A percentile compares a stretch with the other conserved stretches of the same genome.
Evolutionary conservation across 2,888 invertebrate species (phyloP).

Genomic region (Microplitis manilae): DNA sequence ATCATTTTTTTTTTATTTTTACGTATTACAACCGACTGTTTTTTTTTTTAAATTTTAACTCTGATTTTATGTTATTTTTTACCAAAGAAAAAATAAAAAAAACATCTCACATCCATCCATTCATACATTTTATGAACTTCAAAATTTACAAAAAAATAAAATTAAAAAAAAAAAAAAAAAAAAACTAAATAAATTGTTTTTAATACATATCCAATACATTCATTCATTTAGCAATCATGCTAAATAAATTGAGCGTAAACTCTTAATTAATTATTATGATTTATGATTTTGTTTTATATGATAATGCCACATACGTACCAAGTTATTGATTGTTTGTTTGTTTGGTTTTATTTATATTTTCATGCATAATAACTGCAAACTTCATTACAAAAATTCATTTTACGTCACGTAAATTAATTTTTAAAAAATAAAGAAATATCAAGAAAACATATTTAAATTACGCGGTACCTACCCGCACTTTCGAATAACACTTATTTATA

Average conservation of each 20-base stretch:
- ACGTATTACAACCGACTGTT: conserved; percentile 46
- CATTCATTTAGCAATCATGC: conserved; percentile 49
- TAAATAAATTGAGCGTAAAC: conserved; percentile 42
- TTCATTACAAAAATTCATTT: conserved; percentile 28
- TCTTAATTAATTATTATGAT: background rate
- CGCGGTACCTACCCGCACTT: conserved; percentile 40
- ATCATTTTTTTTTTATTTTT: conserved; percentile 32
- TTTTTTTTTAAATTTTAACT: conserved; percentile 37
- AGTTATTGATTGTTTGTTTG: conserved; percentile 22
- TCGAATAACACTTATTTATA: conserved; percentile 41
- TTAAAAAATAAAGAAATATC: conserved; percentile 13
- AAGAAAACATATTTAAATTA: conserved; percentile 24
- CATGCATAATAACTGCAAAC: conserved; percentile 51
- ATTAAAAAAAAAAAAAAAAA: conserved; percentile 2
- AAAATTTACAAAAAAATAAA: conserved; percentile 9
- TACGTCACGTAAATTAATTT: conserved; percentile 7
- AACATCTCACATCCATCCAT: conserved; percentile 18
- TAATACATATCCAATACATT: background rate
- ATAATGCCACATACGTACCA: conserved; percentile 40
- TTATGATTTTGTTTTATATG: conserved; percentile 28
- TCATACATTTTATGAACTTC: conserved; percentile 8
- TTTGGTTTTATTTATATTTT: conserved; percentile 23
- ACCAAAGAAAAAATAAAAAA: background rate
- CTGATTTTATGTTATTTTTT: conserved; percentile 24
- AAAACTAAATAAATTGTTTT: background rate